A percentile compares a stretch with the other conserved stretches of the same genome.
phyloP scores from a whole-genome alignment of 2,888 invertebrate genomes.

The Encarsia formosa region DNA sequence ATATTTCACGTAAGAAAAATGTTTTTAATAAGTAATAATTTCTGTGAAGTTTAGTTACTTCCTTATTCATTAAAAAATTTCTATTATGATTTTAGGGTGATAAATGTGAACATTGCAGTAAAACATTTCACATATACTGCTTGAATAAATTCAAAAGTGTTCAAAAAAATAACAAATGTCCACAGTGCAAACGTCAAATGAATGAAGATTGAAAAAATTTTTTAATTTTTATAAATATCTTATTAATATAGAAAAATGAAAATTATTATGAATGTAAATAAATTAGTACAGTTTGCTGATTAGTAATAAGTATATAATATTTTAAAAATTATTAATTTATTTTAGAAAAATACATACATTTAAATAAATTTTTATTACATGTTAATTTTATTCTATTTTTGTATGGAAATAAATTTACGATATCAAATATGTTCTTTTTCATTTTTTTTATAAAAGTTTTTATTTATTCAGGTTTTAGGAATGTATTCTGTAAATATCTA shows the following conservation, averaged over 20 bases:
- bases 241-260: too few species aligned
- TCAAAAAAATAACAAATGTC: slow-evolving; percentile 19
- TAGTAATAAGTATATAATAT: background rate
- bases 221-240: too few species aligned
- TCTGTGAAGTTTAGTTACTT: background rate
- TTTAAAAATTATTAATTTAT: slow-evolving; percentile 17
- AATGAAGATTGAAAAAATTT: too few species aligned
- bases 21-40: background rate
- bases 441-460: too few species aligned
- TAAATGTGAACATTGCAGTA: slow-evolving; percentile 31
- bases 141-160: slow-evolving; percentile 11
- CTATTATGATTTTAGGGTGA: slow-evolving; percentile 29
- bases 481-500: too few species aligned
- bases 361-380: too few species aligned
- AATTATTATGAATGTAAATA: too few species aligned
- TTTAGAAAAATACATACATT: too few species aligned
- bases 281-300: background rate
- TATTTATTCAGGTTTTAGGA: too few species aligned
- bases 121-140: slow-evolving; percentile 22
- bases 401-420: too few species aligned
- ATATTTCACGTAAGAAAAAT: slow-evolving; percentile 40
- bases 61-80: background rate
- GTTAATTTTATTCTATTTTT: too few species aligned
- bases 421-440: too few species aligned
- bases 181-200: slow-evolving; percentile 9